Conservation (phyloP, 2,113 vertebrate genomes). For the Amia ocellicauda region DNA sequence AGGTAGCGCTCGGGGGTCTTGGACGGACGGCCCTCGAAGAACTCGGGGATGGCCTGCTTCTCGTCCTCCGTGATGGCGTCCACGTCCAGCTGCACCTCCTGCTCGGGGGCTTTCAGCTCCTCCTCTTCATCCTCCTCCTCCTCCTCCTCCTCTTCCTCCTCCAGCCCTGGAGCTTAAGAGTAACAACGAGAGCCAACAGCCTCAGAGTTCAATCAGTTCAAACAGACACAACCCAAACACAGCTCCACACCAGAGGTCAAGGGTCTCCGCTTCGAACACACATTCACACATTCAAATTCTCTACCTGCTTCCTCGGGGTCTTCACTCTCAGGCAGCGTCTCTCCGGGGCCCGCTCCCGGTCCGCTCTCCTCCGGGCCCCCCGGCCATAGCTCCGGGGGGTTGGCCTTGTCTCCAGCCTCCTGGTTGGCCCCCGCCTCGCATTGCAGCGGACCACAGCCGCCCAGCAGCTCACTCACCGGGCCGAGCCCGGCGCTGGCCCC, state of each 20-base stretch:
- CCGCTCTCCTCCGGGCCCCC: background rate
- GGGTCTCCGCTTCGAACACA: too few species aligned
- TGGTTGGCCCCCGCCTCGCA: background rate
- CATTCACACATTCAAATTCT: too few species aligned
- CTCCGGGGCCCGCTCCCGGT: background rate
- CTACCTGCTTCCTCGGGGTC: conserved; percentile 29
- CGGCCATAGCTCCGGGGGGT: background rate
- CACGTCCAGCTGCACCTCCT: conserved; percentile 81
- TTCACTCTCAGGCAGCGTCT: conserved; percentile 13
- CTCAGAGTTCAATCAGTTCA: too few species aligned
- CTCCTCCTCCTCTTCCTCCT: conserved; percentile 21
- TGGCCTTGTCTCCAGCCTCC: background rate
- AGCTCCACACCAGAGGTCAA: too few species aligned
- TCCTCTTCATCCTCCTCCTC: conserved; percentile 70
- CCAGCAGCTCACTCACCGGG: too few species aligned
- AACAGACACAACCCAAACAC: too few species aligned
- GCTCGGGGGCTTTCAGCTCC: conserved; percentile 82
- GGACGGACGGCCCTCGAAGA: conserved; percentile 92
- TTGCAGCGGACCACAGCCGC: too few species aligned
- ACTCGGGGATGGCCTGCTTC: conserved; percentile 94
- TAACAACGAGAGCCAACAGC: too few species aligned
- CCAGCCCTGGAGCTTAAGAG: too few species aligned
- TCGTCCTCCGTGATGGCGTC: conserved; percentile 83
- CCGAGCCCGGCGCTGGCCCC: too few species aligned
- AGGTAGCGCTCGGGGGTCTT: conserved; percentile 96